These are phyloP conservation scores for Acridotheres tristis DNA, from an alignment of 2,797 vertebrate genomes.

Conservation along the genomic window DNA sequence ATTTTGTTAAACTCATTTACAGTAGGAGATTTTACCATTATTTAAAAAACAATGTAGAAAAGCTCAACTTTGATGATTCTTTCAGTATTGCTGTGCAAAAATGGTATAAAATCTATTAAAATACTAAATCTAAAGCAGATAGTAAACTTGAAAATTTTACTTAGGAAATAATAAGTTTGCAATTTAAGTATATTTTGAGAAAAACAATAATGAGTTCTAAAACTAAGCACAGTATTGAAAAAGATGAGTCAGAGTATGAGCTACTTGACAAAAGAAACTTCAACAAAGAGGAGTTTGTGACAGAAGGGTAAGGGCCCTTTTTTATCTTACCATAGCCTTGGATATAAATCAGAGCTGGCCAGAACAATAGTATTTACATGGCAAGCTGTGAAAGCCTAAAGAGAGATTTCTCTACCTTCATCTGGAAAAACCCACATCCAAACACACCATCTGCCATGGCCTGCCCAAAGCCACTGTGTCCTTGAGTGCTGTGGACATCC, in stretches of 20 bases:
- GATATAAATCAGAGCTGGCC: conserved; percentile 58
- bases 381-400: conserved; percentile 73
- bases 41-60: background rate
- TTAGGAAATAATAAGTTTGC: background rate
- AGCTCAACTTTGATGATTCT: background rate
- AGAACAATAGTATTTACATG: conserved; percentile 52
- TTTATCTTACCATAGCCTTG: conserved; percentile 41
- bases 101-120: background rate
- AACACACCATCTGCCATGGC: conserved; percentile 67
- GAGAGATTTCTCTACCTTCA: conserved; percentile 68
- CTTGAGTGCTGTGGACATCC: background rate
- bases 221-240: conserved; percentile 10
- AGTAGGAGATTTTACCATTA: background rate
- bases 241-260: conserved; percentile 33
- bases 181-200: conserved; percentile 4
- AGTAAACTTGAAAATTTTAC: background rate
- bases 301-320: conserved; percentile 55
- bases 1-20: conserved; percentile 23
- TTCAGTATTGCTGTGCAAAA: background rate
- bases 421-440: conserved; percentile 66
- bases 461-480: conserved; percentile 43
- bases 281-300: conserved; percentile 59
- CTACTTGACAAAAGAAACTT: conserved; percentile 61
- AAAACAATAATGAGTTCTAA: background rate
- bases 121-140: background rate